Conservation (phyloP, 2,888 invertebrate species). For the Cepaea hortensis region DNA sequence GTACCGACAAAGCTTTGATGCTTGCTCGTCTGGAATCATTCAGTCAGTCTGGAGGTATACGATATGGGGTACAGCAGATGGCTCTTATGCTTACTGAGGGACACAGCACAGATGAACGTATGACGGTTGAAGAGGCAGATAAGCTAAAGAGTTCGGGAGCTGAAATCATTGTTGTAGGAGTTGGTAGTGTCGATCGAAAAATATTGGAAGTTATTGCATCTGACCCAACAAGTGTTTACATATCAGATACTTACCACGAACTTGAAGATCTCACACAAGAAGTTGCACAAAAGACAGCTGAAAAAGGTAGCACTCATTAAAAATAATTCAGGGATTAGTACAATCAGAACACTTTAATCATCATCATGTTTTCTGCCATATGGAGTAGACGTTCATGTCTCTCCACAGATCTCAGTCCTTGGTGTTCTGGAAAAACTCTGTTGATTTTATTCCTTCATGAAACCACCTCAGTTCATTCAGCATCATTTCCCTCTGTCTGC, state of each 20-base stretch:
- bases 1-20: conserved; percentile 4
- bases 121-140: not conserved
- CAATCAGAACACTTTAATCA: too few relatives aligned
- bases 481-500: too few relatives aligned
- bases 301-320: not conserved
- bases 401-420: too few relatives aligned
- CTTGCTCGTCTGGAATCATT: conserved; percentile 2
- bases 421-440: too few relatives aligned
- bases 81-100: conserved; percentile 20
- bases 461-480: too few relatives aligned
- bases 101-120: not conserved
- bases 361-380: too few relatives aligned
- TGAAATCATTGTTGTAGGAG: not conserved
- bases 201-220: conserved; percentile 1
- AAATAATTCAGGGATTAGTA: too few relatives aligned
- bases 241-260: conserved; percentile 5
- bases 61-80: conserved; percentile 5
- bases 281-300: not conserved
- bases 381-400: too few relatives aligned
- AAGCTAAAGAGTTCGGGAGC: not conserved
- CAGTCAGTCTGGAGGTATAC: not conserved
- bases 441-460: too few relatives aligned
- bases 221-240: conserved; percentile 8
- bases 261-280: not conserved
- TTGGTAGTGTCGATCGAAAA: not conserved